These are phyloP conservation scores for Triplophysa yarkandensis DNA, from an alignment of 2,797 vertebrate genomes.

Conservation along the genomic window DNA sequence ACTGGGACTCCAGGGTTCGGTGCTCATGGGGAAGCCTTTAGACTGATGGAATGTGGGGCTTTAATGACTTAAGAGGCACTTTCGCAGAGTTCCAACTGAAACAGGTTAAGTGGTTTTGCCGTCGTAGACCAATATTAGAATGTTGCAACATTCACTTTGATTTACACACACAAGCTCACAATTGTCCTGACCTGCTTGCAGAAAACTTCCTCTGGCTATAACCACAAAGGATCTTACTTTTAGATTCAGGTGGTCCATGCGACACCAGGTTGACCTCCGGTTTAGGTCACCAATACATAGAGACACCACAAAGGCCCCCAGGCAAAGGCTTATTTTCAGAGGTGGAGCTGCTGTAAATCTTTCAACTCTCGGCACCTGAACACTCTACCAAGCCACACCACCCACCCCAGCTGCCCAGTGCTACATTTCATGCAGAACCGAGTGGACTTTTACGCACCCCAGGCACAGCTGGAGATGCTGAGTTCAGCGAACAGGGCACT, in stretches of 20 bases:
- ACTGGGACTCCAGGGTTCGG: slow-evolving; percentile 27
- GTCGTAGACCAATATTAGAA: slow-evolving; percentile 25
- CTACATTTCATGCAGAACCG: slow-evolving; percentile 16
- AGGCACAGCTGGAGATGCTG: slow-evolving; percentile 13
- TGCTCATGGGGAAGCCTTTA: slow-evolving; percentile 23
- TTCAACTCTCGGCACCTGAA: slow-evolving; percentile 42
- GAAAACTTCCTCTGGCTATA: slow-evolving; percentile 34
- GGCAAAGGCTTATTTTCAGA: slow-evolving; percentile 5
- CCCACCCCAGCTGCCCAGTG: slow-evolving; percentile 30
- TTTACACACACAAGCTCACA: not conserved
- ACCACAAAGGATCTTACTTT: slow-evolving; percentile 32
- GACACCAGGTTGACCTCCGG: slow-evolving; percentile 39
- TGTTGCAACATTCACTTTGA: slow-evolving; percentile 13
- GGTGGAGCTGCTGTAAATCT: slow-evolving; percentile 38
- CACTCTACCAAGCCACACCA: slow-evolving; percentile 28
- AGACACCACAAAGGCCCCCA: slow-evolving; percentile 25
- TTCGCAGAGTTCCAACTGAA: slow-evolving; percentile 20
- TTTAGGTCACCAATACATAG: slow-evolving; percentile 30
- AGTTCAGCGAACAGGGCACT: slow-evolving; percentile 27
- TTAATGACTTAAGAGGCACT: slow-evolving; percentile 35
- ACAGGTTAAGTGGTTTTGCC: slow-evolving; percentile 36
- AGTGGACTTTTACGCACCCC: slow-evolving; percentile 13
- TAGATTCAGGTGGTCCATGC: slow-evolving; percentile 24
- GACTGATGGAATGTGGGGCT: slow-evolving; percentile 23
- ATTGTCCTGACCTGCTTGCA: slow-evolving; percentile 45